Percentiles rank a stretch among this genome's conserved stretches.
These are phyloP conservation scores for Magallana ariakensis DNA, from an alignment of 1,140 invertebrate genomes.

Conservation along the genomic window DNA sequence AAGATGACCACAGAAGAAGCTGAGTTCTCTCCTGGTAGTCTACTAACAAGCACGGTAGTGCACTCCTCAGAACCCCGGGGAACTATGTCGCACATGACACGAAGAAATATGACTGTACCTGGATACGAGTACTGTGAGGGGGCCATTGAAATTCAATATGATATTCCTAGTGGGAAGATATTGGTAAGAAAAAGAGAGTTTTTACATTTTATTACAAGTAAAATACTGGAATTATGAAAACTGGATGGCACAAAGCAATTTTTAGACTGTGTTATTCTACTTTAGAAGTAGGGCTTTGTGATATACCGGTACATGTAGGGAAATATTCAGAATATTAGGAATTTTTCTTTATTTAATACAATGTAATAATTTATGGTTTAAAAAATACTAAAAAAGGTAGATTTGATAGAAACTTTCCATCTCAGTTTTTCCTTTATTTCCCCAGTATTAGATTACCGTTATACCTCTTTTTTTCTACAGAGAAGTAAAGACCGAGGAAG, in stretches of 20 bases:
- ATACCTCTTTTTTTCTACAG: neutral
- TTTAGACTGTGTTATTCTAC: neutral
- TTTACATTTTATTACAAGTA: neutral
- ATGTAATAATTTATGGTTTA: neutral
- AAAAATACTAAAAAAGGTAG: neutral
- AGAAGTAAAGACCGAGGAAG: neutral
- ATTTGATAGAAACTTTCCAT: neutral
- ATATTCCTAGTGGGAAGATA: conserved; percentile 57
- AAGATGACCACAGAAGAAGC: conserved; percentile 45
- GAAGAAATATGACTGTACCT: conserved; percentile 48
- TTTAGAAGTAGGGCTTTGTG: neutral
- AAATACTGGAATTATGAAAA: neutral
- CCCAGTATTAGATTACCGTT: too few species aligned
- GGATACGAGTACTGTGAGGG: conserved; percentile 59
- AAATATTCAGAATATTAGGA: neutral
- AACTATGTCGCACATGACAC: conserved; percentile 50
- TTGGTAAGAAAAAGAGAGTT: conserved; percentile 47
- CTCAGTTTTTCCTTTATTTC: neutral
- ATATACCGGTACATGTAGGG: too few species aligned
- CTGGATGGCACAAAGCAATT: too few species aligned
- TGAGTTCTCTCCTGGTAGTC: neutral
- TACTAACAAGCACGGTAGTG: neutral
- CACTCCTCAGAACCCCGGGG: conserved; percentile 58
- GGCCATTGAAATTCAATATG: conserved; percentile 62
- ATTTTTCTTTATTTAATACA: neutral